Evolutionary conservation across 2,888 invertebrate species (phyloP).

Genomic region (Chymomyza procnemis): DNA sequence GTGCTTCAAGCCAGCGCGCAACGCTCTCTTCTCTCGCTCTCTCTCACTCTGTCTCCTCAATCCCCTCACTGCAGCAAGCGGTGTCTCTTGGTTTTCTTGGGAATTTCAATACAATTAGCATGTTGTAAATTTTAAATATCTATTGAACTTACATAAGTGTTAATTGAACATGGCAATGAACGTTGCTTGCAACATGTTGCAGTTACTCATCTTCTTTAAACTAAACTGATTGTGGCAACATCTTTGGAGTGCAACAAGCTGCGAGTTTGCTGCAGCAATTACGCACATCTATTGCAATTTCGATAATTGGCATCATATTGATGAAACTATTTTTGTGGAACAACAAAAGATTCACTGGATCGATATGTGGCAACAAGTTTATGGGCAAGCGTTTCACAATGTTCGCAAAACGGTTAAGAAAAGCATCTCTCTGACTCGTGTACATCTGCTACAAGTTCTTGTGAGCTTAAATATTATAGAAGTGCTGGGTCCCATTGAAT

Average conservation of each 20-base stretch:
- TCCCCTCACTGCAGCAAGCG: no score
- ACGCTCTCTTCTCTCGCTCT: neutral
- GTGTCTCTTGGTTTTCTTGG: constrained; percentile 38
- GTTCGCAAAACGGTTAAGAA: no score
- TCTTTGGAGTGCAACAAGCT: neutral
- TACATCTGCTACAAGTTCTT: no score
- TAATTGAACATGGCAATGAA: constrained; percentile 59
- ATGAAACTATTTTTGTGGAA: constrained; percentile 41
- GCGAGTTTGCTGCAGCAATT: constrained; percentile 50
- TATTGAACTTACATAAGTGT: constrained; percentile 58
- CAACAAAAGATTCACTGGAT: neutral
- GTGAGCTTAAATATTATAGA: no score
- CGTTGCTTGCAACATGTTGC: neutral
- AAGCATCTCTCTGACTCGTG: no score
- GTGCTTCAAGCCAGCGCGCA: neutral
- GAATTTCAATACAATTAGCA: constrained; percentile 73
- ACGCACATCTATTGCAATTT: constrained; percentile 73
- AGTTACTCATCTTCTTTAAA: neutral
- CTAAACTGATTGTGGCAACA: neutral
- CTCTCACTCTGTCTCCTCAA: no score
- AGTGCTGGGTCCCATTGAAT: no score
- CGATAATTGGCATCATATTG: constrained; percentile 75
- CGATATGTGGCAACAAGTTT: constrained; percentile 12
- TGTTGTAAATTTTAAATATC: constrained; percentile 73
- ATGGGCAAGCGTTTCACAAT: neutral